Percentiles rank a stretch among this genome's conserved stretches.
Conservation (phyloP, 1,140 invertebrate species). For the Reticulitermes speratus region DNA sequence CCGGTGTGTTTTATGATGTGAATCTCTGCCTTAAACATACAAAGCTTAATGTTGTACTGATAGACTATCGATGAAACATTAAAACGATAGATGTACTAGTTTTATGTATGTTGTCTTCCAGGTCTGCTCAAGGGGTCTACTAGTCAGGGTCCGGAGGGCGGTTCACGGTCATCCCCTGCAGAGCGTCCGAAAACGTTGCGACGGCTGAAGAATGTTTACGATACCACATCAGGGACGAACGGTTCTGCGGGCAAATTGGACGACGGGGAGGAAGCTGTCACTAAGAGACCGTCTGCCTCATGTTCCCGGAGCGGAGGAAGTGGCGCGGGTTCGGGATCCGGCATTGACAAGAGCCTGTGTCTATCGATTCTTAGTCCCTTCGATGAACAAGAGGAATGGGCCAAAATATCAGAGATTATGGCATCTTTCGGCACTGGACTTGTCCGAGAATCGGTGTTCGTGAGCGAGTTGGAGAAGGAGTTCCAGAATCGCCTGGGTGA, state of each 20-base stretch:
- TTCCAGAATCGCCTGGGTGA: conserved; percentile 69
- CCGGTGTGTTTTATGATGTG: too few species aligned
- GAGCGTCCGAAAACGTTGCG: conserved; percentile 73
- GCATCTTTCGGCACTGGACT: conserved; percentile 82
- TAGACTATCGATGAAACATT: too few species aligned
- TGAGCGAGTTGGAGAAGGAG: conserved; percentile 78
- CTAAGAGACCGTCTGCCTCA: neutral
- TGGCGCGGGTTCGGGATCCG: conserved; percentile 39
- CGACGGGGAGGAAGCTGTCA: conserved; percentile 31
- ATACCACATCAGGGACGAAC: conserved; percentile 42
- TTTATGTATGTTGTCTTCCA: conserved; percentile 44
- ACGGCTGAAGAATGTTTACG: conserved; percentile 60
- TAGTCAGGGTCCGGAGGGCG: conserved; percentile 51
- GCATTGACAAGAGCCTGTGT: conserved; percentile 56
- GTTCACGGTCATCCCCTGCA: conserved; percentile 55
- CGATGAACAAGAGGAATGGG: conserved; percentile 92
- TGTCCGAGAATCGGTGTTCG: conserved; percentile 77
- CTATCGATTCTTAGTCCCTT: conserved; percentile 81
- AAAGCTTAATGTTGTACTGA: too few species aligned
- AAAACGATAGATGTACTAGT: too few species aligned
- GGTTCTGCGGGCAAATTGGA: conserved; percentile 41
- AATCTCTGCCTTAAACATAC: too few species aligned
- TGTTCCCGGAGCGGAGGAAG: conserved; percentile 26
- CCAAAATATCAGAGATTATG: conserved; percentile 93
- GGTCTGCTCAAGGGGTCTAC: conserved; percentile 77